phyloP scores from a whole-genome alignment of 1,140 invertebrate species.

The Linepithema humile region DNA sequence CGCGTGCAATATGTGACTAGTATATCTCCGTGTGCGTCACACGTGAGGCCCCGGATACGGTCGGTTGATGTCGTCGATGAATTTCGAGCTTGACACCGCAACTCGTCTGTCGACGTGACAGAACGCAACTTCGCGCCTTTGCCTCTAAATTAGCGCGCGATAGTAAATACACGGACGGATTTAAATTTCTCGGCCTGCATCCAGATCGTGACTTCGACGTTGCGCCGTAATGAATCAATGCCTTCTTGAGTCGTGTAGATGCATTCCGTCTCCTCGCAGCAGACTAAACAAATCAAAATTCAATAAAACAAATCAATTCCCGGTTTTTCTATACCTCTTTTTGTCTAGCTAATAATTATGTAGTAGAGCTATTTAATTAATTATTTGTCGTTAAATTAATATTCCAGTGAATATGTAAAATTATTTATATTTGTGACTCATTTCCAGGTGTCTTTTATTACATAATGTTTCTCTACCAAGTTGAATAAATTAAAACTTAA shows the following conservation, averaged over 20 bases:
- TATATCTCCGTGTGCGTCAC: slow-evolving; percentile 35
- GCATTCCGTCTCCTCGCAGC: neutral
- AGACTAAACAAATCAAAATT: slow-evolving; percentile 55
- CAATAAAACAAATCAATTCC: neutral
- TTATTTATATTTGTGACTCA: neutral
- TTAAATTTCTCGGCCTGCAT: slow-evolving; percentile 33
- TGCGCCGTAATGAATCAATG: slow-evolving; percentile 32
- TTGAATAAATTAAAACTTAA: neutral
- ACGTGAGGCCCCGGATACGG: neutral
- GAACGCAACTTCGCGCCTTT: slow-evolving; percentile 17
- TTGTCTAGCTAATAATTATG: neutral
- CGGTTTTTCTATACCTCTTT: neutral
- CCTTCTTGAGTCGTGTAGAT: slow-evolving; percentile 30
- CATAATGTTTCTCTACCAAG: neutral
- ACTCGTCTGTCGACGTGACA: neutral
- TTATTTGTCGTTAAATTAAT: neutral
- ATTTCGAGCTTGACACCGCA: neutral
- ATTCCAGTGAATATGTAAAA: neutral
- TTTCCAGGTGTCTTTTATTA: neutral
- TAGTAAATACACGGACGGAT: slow-evolving; percentile 16
- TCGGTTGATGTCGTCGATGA: slow-evolving; percentile 33
- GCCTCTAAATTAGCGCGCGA: slow-evolving; percentile 47
- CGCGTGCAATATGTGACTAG: slow-evolving; percentile 52
- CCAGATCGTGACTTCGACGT: neutral
- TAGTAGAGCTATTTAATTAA: neutral